Conservation (phyloP, 2,888 invertebrate genomes). For the Scaptomyza reducta region DNA sequence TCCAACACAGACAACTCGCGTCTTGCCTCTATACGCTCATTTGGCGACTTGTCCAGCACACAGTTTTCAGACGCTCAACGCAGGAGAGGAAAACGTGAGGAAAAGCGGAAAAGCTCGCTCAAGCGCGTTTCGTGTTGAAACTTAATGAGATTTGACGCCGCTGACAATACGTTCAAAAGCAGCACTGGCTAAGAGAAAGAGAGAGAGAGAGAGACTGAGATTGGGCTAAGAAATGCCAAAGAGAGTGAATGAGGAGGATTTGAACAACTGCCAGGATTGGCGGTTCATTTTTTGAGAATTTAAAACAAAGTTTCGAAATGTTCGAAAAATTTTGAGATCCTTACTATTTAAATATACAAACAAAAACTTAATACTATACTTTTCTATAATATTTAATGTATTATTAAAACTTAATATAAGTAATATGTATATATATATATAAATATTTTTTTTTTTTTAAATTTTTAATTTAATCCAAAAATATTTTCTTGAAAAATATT, state of each 20-base stretch:
- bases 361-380: no score
- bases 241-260: constrained; percentile 37
- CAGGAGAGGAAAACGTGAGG: constrained; percentile 35
- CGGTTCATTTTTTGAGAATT: constrained; percentile 14
- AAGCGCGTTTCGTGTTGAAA: constrained; percentile 65
- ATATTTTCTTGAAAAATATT: no score
- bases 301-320: no score
- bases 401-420: no score
- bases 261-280: constrained; percentile 21
- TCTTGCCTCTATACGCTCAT: constrained; percentile 74
- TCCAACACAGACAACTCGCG: constrained; percentile 47
- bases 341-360: no score
- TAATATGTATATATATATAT: no score
- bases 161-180: constrained; percentile 37
- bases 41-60: constrained; percentile 60
- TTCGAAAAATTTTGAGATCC: no score
- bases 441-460: no score
- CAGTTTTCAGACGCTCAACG: constrained; percentile 55
- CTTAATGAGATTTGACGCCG: constrained; percentile 71
- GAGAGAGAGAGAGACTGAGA: constrained; percentile 43
- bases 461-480: no score
- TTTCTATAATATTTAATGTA: no score
- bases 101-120: constrained; percentile 71
- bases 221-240: constrained; percentile 6
- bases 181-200: constrained; percentile 47